Evolutionary conservation across 2,113 vertebrate genomes (phyloP), one percentile per base, ranked within the genome.

Genomic region (Varanus salvator): DNA sequence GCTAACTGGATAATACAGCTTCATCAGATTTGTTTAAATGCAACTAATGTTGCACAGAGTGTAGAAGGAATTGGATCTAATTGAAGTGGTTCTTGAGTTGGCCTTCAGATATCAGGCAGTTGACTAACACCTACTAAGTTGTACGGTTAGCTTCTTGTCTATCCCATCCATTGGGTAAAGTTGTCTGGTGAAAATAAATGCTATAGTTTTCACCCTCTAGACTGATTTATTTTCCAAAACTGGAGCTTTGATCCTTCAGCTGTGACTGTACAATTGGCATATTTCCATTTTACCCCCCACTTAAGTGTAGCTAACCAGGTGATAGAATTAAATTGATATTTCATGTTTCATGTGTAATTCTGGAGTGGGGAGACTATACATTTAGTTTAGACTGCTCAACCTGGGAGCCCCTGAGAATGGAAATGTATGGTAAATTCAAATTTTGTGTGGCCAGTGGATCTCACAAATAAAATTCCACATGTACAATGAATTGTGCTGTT

Each of bases 151-250:
- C 54, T 75, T 14, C 9, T 75, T 60, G 0, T 64, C 21, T 11
- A 50, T 27, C 34, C 4, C 69, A 60, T 72, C 27, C 25, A 81
- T 60, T 57, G 44, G 25, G 23, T 78, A 27, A 68, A 68, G 86
- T 48, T 81, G 52, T 21, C 52, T 74, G 23, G 38, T 2, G 44
- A 50, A 81, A 80, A 21, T 14, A 5, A 5, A 34, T 81, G 29
- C 64, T 21, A 81, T 23, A 81, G 19, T 48, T 84, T 57, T 6
- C 7, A 31, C 90, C 85, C 91, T 85, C 89, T 93, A 83, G 80
- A 27, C 12, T 50, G 31, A 66, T 27, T 8, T 64, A 50, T 12
- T 76, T 76, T 54, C 54, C n/a, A 84, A 44, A 84, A 69, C 11
- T 69, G 38, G 34, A 84, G 44, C 29, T 6, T 68, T 80, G 29